Evolutionary conservation across 2,888 invertebrate genomes (phyloP), one percentile per base, ranked within the genome.

Genomic region (Drosophila infuscata): DNA sequence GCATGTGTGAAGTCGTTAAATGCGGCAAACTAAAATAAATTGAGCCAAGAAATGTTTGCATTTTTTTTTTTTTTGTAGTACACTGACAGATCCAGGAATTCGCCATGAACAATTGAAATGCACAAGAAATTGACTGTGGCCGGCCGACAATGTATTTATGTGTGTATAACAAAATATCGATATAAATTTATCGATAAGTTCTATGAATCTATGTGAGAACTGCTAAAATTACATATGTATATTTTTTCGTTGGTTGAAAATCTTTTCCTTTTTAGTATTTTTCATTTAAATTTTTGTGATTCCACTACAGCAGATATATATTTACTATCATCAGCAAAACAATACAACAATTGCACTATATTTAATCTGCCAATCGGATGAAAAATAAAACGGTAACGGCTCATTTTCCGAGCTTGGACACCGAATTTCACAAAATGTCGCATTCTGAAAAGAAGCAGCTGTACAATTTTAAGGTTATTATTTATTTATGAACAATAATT

Each of bases 11-110:
- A 85, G 88, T 85, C 85, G 89, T 86, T 86, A 86, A 86, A 86
- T 84, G 89, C 85, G 88, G 75, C 89, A 87, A 82, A 89, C 74
- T 80, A 77, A 89, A 89, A 89, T 89, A 89, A 89, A 85, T 85
- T 82, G 88, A 82, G 78, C 74, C 85, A 89, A 84, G 78, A 80
- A 80, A 80, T 89, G 85, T 89, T 89, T 76, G 80, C 80, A 87
- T 84, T 25, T 25, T 25, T 25, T 25, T 25, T 25, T 25, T 25
- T 25, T 25, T 89, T 84, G 79, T 87, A 87, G 82, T 74, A 71
- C 89, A 70, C 68, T 49, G 52, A 57, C 76, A 60, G 32, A 67
- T 36, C 48, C 58, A 41, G 8, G 30, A 49, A 51, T 71, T 61
- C 43, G 25, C 46, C 48, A 53, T 41, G 53, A 66, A 72, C 59